Evolutionary conservation across 2,888 invertebrate species (phyloP), one percentile per base, ranked within the genome.

Genomic region (Blastobasis adustella): DNA sequence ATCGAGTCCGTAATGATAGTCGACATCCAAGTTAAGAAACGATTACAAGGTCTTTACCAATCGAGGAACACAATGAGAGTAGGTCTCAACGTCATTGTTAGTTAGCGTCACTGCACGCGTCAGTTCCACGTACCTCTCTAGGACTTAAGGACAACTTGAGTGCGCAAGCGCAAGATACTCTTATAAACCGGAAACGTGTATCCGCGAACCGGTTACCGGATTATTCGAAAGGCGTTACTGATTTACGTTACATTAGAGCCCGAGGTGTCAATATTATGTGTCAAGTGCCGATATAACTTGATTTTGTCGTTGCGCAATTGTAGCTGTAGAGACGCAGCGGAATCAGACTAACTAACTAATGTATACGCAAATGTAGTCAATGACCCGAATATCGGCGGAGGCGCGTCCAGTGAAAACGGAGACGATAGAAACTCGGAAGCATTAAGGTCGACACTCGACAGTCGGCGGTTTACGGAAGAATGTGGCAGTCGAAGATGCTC

Each of bases 181-280:
- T 36, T 40, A 49, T 37, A 71, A 67, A 71, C 67, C 71, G 74
- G 76, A 76, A 76, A 71, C 63, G 56, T 64, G 67, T 66, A 66
- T 37, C 65, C 55, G 54, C 50, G 58, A 72, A 76, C 82, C 65
- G 73, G 81, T 79, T 78, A 63, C 57, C 54, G 62, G 63, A 63
- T 64, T 68, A 77, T 78, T 80, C 70, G 79, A 82, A 82, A 82
- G 81, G 79, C 66, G 66, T 70, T 71, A 69, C 59, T 59, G 59
- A 52, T 47, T 51, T 49, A 43, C 49, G 51, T 60, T 56, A 68
- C 65, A 66, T 63, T 55, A 57, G 54, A 56, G 54, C 50, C 54
- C 52, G 58, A 58, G 59, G 54, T 58, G 56, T 59, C 59, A 56
- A 62, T 55, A 59, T 58, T 59, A 57, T 47, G 57, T 52, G 52